Conservation (phyloP, 1,140 invertebrate species). For the Bombus waltoni region DNA sequence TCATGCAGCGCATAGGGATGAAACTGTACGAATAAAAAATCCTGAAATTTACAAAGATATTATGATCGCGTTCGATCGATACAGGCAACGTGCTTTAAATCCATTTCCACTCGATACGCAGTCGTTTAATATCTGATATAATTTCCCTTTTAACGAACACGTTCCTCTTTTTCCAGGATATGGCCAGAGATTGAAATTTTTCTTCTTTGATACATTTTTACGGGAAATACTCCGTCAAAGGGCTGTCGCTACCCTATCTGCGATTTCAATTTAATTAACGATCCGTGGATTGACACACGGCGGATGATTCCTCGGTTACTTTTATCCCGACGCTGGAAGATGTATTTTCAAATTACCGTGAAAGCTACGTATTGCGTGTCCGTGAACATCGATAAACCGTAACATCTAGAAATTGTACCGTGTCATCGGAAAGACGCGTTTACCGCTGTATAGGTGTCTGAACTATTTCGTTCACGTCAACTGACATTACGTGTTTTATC, state of each 20-base stretch:
- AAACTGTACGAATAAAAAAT: background rate
- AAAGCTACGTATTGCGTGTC: background rate
- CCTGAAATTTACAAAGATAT: slow-evolving; percentile 1
- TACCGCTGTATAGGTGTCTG: too few relatives aligned
- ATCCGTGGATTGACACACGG: background rate
- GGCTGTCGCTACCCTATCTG: too few relatives aligned
- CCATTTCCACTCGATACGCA: background rate
- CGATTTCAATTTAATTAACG: slow-evolving; percentile 23
- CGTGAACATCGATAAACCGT: too few relatives aligned
- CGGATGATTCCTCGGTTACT: background rate
- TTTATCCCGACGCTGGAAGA: background rate
- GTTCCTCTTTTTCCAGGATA: background rate
- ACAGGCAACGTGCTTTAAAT: background rate
- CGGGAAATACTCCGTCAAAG: background rate
- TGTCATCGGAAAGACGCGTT: too few relatives aligned
- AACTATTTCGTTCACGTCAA: too few relatives aligned
- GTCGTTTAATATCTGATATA: background rate
- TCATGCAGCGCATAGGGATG: background rate
- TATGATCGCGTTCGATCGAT: background rate
- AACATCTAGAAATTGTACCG: too few relatives aligned
- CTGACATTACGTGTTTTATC: background rate
- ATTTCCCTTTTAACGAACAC: background rate
- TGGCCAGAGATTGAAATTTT: background rate
- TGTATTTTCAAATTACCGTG: background rate
- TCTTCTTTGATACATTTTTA: background rate